Base-by-base conservation (phyloP, 1,140 invertebrate species). In the Drosophila nasuta region DNA sequence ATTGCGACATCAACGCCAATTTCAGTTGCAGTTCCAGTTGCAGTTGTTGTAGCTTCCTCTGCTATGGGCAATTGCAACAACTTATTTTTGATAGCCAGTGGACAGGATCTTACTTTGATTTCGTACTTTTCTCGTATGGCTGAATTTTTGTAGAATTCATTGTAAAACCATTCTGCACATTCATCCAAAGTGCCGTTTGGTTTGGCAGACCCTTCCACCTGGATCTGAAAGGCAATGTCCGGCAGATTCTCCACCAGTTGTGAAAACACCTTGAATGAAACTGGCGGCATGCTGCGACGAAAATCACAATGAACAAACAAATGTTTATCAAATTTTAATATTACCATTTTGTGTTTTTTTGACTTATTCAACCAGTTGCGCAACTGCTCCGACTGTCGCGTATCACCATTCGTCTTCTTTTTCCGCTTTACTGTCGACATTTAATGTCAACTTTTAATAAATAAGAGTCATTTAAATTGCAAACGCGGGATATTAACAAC, bases 181-280 rank as follows among this genome's bases (percentile, higher is more conserved):
- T 76, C 62, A 10, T 76, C 74, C 25, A 76, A 15, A 4, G 68
- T 62, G 17, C 48, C 43, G 1, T 7, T 17, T 1, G 5, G 0
- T 13, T 5, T 10, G 5, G 4, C 54, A 13, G 46, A 3, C 2
- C 66, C 68, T 1, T 11, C 33, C 13, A 35, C 20, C n/a, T 72
- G 68, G 25, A 76, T 56, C 8, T 72, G 30, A 10, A 72, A 73
- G n/a, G 60, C 69, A 8, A 76, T 76, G 8, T 76, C 74, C 6
- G 68, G 56, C 1, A 76, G 62, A 30, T 76, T 76, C 35, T 72
- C 38, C 5, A 76, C 54, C 0, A 60, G 1, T 43, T 43, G 65
- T 4, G 11, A 41, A 25, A 76, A 76, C 5, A 33, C 4, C 10
- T 30, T 13, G n/a, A 60, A 73, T 6, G 74, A 17, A n/a, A 76